A percentile compares a stretch with the other conserved stretches of the same genome.
phyloP scores from a whole-genome alignment of 2,797 vertebrate species.

The Natrix natrix region DNA sequence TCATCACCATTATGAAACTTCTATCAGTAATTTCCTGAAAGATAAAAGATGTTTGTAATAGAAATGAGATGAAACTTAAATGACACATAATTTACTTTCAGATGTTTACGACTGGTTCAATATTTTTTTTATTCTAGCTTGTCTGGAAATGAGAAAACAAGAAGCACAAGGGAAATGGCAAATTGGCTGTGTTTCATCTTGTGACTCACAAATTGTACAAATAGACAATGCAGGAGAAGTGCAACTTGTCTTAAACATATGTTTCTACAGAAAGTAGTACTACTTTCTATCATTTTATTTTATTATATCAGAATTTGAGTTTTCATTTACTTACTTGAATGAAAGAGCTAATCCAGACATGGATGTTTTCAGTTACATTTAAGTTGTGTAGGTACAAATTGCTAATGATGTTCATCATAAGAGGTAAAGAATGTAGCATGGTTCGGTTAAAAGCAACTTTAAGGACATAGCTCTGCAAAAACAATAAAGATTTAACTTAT shows the following conservation, averaged over 20 bases:
- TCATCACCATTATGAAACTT: constrained; percentile 70
- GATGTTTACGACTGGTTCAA: neutral
- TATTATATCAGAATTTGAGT: neutral
- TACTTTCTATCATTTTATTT: neutral
- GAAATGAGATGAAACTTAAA: neutral
- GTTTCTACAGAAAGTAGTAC: neutral
- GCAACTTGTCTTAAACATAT: neutral
- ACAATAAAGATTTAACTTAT: neutral
- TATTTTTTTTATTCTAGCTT: neutral
- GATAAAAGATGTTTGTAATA: neutral
- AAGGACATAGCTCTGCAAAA: constrained; percentile 80
- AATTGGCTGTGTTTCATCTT: neutral
- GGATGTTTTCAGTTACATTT: constrained; percentile 82
- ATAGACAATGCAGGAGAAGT: neutral
- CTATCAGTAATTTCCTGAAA: constrained; percentile 73
- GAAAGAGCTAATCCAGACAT: constrained; percentile 89
- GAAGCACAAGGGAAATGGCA: neutral
- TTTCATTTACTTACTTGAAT: constrained; percentile 79
- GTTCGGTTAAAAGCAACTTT: constrained; percentile 86
- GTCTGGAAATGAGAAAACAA: neutral
- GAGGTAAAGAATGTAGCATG: constrained; percentile 88
- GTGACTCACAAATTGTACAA: neutral
- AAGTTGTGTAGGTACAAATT: constrained; percentile 84
- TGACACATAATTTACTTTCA: neutral
- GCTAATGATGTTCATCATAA: constrained; percentile 87